Conservation (phyloP, 2,113 vertebrate genomes). For the Dasyornis broadbenti region DNA sequence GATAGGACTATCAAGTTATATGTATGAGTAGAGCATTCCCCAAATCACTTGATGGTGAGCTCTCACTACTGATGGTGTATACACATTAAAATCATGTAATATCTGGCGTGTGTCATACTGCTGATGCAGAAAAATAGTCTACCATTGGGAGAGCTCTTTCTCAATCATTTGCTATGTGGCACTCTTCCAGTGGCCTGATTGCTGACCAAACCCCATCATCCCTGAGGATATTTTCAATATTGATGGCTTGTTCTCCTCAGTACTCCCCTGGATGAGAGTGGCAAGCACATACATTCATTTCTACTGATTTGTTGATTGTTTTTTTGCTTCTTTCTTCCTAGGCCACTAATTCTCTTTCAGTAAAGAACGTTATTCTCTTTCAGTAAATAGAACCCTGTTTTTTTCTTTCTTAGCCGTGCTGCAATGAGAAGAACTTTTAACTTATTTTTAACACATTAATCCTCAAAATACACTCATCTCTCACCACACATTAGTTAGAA, state of each 20-base stretch:
- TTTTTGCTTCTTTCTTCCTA: background rate
- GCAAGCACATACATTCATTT: background rate
- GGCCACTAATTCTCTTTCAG: background rate
- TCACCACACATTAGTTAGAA: background rate
- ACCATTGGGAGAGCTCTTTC: background rate
- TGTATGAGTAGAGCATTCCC: background rate
- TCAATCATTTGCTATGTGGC: background rate
- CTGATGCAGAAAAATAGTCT: background rate
- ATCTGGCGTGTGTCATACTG: background rate
- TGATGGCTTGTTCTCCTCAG: background rate
- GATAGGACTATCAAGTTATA: background rate
- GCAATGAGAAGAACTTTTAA: background rate
- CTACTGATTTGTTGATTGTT: rapidly evolving
- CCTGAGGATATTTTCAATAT: background rate
- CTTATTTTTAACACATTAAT: background rate
- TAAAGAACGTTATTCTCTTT: background rate
- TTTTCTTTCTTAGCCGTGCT: background rate
- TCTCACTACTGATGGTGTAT: background rate
- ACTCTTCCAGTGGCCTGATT: background rate
- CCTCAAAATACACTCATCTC: background rate
- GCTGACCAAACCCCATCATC: background rate
- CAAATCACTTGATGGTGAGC: background rate
- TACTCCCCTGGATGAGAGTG: background rate
- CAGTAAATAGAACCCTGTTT: background rate
- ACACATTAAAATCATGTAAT: background rate